Base-by-base conservation (phyloP, 2,113 vertebrate genomes). In the Silurus glanis region DNA sequence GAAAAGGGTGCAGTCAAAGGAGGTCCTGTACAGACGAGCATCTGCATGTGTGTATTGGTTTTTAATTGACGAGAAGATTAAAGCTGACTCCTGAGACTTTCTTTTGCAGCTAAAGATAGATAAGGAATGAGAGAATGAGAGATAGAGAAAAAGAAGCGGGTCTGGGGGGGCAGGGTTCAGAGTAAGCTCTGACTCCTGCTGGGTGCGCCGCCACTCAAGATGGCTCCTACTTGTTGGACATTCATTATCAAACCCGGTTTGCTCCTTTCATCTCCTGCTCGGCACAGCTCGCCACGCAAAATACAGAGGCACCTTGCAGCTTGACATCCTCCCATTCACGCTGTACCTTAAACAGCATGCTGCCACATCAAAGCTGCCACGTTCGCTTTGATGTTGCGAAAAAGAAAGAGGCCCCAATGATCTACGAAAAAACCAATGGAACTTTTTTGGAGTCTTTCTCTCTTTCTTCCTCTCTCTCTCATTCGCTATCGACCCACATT, bases 261-360 rank as follows among this genome's bases (percentile, higher is more conserved):
- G 96, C 94, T 93, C 95, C 97, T 98, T 97, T 98, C 96, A 98
- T 98, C 96, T 97, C 95, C 94, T 94, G 95, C 94, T 95, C 95
- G 95, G 95, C 95, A 95, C 96, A 95, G 96, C 96, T 96, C 96
- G 97, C 96, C 94, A 94, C 96, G 96, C 96, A 97, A 97, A 97
- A 96, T 97, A 97, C 97, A 97, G 92, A 97, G 97, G 96, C 97
- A 97, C 97, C 97, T 97, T 97, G 96, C 96, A 97, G 96, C 96
- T 97, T 96, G 96, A 97, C 97, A 97, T 97, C 96, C 96, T 96
- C 96, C 96, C 96, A 97, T 97, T 98, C 96, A 97, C 95, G 96
- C 96, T 96, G 96, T 97, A 97, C 97, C 97, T 97, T 97, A 97
- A 97, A 97, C 97, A 97, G 97, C 97, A 97, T 96, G 97, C 92